These are phyloP conservation scores for Chelidonichthys spinosus DNA, from an alignment of 2,797 vertebrate genomes.

Conservation along the genomic window DNA sequence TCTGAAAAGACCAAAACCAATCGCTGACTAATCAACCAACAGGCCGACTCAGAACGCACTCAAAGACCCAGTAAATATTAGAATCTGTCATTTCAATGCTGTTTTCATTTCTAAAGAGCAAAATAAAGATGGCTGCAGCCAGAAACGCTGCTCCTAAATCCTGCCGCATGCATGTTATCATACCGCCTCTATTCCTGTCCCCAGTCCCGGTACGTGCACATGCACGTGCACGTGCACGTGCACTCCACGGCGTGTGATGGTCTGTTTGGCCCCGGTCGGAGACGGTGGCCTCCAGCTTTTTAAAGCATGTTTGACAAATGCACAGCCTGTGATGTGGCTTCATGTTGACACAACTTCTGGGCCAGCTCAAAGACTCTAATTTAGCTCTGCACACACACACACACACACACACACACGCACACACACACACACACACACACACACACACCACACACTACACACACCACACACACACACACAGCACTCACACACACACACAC, in stretches of 20 bases:
- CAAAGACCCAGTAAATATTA: background rate
- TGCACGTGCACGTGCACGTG: background rate
- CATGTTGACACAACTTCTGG: constrained; percentile 74
- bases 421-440: background rate
- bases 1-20: too few relatives aligned
- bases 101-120: background rate
- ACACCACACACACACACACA: background rate
- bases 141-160: background rate
- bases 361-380: constrained; percentile 72
- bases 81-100: background rate
- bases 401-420: constrained; percentile 20
- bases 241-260: constrained; percentile 1
- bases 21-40: too few relatives aligned
- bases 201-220: background rate
- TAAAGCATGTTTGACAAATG: constrained; percentile 79
- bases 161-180: background rate
- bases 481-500: constrained; percentile 43
- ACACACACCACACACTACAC: too few relatives aligned
- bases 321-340: constrained; percentile 75
- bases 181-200: background rate
- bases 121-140: background rate
- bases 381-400: constrained; percentile 56
- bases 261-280: constrained; percentile 37
- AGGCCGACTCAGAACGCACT: background rate
- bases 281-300: constrained; percentile 61